Conservation (phyloP, 2,888 invertebrate genomes). For the Eutolmus rufibarbis region DNA sequence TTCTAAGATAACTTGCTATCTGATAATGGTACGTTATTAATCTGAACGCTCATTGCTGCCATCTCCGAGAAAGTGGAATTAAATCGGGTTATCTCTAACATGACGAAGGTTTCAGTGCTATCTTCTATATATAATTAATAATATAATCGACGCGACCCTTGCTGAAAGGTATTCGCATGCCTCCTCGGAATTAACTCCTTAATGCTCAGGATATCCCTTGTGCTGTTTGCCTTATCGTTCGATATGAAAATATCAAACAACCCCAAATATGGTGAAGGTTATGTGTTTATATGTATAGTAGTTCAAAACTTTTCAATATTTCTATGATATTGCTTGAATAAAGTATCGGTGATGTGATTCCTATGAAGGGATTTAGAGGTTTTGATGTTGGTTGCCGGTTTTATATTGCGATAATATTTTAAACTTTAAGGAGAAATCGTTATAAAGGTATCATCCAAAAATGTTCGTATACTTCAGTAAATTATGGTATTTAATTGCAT, state of each 20-base stretch:
- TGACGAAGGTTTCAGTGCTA: background rate
- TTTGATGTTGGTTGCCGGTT: background rate
- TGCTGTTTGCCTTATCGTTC: background rate
- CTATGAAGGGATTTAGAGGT: background rate
- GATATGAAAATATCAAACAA: background rate
- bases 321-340: background rate
- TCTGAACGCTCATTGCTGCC: slow-evolving; percentile 3
- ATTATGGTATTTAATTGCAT: too few species aligned
- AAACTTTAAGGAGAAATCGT: background rate
- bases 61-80: background rate
- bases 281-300: background rate
- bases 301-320: background rate
- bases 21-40: slow-evolving; percentile 25
- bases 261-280: background rate
- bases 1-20: slow-evolving; percentile 9
- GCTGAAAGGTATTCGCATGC: background rate
- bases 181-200: background rate
- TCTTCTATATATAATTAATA: slow-evolving; percentile 3
- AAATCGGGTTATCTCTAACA: slow-evolving; percentile 2
- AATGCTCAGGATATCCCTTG: background rate
- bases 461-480: too few species aligned
- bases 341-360: background rate
- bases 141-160: slow-evolving; percentile 1
- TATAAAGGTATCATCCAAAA: background rate
- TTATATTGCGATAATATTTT: background rate